Evolutionary conservation across 1,140 invertebrate genomes (phyloP).

Genomic region (Luehdorfia chinensis): DNA sequence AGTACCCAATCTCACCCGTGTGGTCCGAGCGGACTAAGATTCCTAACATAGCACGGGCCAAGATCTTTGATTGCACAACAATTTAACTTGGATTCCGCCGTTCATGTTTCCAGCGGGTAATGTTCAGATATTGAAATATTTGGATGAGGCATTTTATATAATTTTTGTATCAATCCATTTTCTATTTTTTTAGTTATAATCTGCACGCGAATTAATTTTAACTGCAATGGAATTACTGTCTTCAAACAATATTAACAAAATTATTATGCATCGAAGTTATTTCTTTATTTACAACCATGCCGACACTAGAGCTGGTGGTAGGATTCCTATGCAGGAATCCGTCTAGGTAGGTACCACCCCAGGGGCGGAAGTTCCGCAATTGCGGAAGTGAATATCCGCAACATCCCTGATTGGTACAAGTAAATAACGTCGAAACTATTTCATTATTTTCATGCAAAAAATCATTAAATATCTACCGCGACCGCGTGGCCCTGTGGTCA

Average conservation of each 20-base stretch:
- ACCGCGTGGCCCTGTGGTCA: no score
- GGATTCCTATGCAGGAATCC: no score
- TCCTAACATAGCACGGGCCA: conserved; percentile 25
- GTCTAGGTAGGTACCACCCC: no score
- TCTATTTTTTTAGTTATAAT: no score
- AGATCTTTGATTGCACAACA: conserved; percentile 30
- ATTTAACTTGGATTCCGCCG: conserved; percentile 28
- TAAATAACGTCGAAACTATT: no score
- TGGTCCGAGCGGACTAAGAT: conserved; percentile 16
- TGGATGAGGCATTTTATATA: conserved; percentile 1
- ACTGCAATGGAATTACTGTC: not conserved
- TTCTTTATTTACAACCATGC: no score
- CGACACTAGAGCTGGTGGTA: no score
- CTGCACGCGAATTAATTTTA: not conserved
- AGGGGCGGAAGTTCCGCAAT: no score
- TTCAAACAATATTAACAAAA: no score
- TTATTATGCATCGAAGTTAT: no score
- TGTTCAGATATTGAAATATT: conserved; percentile 12
- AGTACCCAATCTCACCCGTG: conserved; percentile 12
- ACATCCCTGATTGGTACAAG: no score
- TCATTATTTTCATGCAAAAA: not conserved
- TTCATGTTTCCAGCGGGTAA: not conserved
- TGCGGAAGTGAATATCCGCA: no score
- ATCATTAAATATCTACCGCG: not conserved
- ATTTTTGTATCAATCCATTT: conserved; percentile 2